These are phyloP conservation scores for Aphaenogaster rudis DNA, from an alignment of 1,140 invertebrate species.

Conservation along the genomic window DNA sequence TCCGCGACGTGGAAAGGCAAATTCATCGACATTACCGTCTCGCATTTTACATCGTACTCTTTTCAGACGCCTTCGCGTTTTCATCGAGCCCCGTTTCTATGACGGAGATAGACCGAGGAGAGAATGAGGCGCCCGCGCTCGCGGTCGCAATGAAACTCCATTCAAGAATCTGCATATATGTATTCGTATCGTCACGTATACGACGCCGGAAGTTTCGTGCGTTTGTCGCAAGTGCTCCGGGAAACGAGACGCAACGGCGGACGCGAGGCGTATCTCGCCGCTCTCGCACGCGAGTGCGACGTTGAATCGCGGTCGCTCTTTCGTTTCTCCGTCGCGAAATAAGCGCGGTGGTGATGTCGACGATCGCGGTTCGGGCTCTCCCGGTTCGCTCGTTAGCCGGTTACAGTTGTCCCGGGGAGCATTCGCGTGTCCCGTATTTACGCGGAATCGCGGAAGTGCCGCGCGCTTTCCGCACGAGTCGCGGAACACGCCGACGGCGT, in stretches of 20 bases:
- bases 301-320: constrained; percentile 32
- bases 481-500: constrained; percentile 14
- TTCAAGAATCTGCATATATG: constrained; percentile 48
- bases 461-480: constrained; percentile 7
- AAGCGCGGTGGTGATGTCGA: constrained; percentile 3
- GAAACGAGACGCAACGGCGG: constrained; percentile 56
- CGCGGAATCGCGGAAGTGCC: constrained; percentile 46
- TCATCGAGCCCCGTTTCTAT: not conserved
- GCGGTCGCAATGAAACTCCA: constrained; percentile 55
- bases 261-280: constrained; percentile 47
- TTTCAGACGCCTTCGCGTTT: constrained; percentile 8
- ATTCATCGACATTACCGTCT: not conserved
- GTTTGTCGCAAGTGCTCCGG: constrained; percentile 61
- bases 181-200: constrained; percentile 33
- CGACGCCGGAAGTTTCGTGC: constrained; percentile 57
- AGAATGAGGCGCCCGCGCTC: constrained; percentile 35
- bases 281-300: not conserved
- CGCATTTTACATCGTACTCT: not conserved
- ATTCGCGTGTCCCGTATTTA: constrained; percentile 23
- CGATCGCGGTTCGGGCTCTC: constrained; percentile 30
- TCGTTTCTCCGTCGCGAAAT: constrained; percentile 29
- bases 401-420: not conserved
- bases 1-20: not conserved
- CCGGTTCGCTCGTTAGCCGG: not conserved
- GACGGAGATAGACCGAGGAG: constrained; percentile 35